Percentiles rank a stretch among this genome's conserved stretches.
phyloP scores from a whole-genome alignment of 1,140 invertebrate genomes.

The Bombyx mandarina region DNA sequence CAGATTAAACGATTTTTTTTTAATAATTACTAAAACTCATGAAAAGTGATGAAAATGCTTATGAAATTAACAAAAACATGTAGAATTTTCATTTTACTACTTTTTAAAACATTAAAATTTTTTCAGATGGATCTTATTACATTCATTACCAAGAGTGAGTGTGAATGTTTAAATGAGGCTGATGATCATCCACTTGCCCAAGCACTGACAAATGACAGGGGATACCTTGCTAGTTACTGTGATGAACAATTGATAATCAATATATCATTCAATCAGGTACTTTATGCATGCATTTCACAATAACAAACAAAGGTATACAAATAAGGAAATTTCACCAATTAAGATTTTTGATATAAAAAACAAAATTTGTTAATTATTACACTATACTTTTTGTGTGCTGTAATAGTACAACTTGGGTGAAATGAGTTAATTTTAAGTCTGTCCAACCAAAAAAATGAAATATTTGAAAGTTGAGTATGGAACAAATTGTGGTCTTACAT shows the following conservation, averaged over 20 bases:
- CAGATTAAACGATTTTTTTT: neutral
- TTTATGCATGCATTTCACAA: too few relatives aligned
- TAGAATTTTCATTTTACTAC: neutral
- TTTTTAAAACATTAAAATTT: slow-evolving; percentile 2
- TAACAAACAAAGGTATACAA: too few relatives aligned
- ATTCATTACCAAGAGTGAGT: slow-evolving; percentile 90
- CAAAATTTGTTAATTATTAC: neutral
- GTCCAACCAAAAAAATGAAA: too few relatives aligned
- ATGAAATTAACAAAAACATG: neutral
- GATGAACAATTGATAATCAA: slow-evolving; percentile 97
- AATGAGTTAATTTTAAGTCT: too few relatives aligned
- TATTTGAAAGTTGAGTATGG: too few relatives aligned
- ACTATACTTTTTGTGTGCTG: too few relatives aligned
- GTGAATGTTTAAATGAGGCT: slow-evolving; percentile 97
- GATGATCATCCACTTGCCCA: slow-evolving; percentile 91
- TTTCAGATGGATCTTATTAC: slow-evolving; percentile 89
- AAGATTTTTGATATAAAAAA: neutral
- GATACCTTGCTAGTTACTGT: slow-evolving; percentile 92
- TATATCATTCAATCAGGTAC: slow-evolving; percentile 88
- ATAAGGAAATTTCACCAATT: neutral
- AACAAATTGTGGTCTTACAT: too few relatives aligned
- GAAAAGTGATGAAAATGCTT: neutral
- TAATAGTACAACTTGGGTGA: too few relatives aligned
- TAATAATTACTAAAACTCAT: neutral
- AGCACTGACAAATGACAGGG: slow-evolving; percentile 80